Percentiles rank a stretch among this genome's conserved stretches.
Conservation (phyloP, 2,113 vertebrate genomes). For the Cnemophilus loriae region DNA sequence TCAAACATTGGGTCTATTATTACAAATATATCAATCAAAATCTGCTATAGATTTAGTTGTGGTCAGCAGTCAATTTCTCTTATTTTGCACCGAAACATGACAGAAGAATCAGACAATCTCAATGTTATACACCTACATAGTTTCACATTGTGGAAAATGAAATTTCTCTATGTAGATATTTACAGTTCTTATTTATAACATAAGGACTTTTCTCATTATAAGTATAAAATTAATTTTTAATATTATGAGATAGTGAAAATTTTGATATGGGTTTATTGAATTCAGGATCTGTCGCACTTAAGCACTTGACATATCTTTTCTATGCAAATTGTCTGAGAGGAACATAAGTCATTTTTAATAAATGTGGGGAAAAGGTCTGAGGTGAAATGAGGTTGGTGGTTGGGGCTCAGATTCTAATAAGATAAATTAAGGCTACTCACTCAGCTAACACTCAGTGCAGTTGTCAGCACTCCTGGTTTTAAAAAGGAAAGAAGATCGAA, state of each 20-base stretch:
- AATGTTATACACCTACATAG: rapidly evolving
- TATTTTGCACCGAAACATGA: background rate
- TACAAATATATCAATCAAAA: background rate
- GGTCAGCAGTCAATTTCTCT: background rate
- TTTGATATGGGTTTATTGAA: background rate
- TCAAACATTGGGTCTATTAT: background rate
- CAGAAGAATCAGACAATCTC: background rate
- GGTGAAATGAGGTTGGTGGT: conserved; percentile 34
- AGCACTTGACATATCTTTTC: background rate
- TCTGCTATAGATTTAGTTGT: background rate
- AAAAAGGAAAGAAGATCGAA: conserved; percentile 32
- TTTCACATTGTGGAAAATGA: background rate
- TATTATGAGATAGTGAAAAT: background rate
- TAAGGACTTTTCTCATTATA: background rate
- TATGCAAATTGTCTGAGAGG: conserved; percentile 1
- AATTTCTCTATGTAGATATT: background rate
- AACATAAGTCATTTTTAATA: conserved; percentile 47
- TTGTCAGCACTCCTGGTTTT: conserved; percentile 62
- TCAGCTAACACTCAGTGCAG: conserved; percentile 4
- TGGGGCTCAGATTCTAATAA: conserved; percentile 25
- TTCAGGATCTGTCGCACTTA: background rate
- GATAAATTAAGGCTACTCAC: conserved; percentile 52
- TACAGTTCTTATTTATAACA: background rate
- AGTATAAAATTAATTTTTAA: background rate
- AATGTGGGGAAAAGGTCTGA: conserved; percentile 31